These are phyloP conservation scores for Petaurus breviceps DNA, from an alignment of 2,113 vertebrate species.

Conservation along the genomic window DNA sequence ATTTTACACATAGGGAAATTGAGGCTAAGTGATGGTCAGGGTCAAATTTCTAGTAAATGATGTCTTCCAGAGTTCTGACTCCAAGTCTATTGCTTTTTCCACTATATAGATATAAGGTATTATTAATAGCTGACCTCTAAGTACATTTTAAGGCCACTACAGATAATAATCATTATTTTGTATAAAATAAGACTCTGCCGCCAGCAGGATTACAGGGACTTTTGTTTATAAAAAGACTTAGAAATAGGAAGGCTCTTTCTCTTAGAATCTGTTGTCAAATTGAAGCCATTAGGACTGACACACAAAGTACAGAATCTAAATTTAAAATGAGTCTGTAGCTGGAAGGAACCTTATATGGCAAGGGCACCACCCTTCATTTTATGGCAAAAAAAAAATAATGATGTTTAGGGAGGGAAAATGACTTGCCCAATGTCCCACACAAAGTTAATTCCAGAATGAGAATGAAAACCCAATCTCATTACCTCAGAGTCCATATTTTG, in stretches of 20 bases:
- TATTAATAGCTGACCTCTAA: not conserved
- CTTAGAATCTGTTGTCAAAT: not conserved
- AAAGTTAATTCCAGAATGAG: not conserved
- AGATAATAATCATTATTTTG: not conserved
- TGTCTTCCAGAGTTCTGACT: not conserved
- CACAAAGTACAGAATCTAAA: not conserved
- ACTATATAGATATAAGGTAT: not conserved
- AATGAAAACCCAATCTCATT: not conserved
- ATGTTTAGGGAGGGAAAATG: not conserved
- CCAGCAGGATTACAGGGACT: not conserved
- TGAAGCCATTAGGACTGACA: not conserved
- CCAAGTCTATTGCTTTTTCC: not conserved
- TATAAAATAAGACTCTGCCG: not conserved
- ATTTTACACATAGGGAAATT: not conserved
- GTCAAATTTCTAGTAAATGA: not conserved
- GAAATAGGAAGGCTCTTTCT: not conserved
- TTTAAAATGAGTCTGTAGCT: not conserved
- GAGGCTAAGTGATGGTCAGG: not conserved
- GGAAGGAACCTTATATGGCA: not conserved
- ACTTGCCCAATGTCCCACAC: not conserved
- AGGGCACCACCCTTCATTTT: not conserved
- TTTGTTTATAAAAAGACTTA: not conserved
- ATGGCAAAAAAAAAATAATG: not conserved
- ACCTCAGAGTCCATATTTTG: not conserved
- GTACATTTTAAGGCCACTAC: not conserved